A percentile compares a stretch with the other conserved stretches of the same genome.
These are phyloP conservation scores for Drosophila subsilvestris DNA, from an alignment of 2,888 invertebrate species.

Conservation along the genomic window DNA sequence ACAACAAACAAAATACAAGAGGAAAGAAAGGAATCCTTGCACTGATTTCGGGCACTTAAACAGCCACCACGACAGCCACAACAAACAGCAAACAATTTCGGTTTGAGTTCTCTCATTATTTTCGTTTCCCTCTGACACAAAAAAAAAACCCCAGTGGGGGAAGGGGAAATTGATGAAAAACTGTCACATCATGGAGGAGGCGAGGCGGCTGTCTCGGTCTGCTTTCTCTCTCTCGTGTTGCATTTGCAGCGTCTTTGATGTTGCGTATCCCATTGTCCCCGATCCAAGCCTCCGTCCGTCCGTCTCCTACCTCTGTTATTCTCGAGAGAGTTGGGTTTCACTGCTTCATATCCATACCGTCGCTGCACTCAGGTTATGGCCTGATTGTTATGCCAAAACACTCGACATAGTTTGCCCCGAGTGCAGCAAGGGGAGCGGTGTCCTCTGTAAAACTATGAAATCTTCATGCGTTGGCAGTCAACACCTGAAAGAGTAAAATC, in stretches of 20 bases:
- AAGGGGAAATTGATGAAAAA: conserved; percentile 53
- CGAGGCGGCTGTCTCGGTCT: neutral
- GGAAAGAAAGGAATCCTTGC: conserved; percentile 35
- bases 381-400: conserved; percentile 51
- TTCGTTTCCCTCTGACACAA: conserved; percentile 12
- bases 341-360: conserved; percentile 7
- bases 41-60: conserved; percentile 73
- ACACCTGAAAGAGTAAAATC: conserved; percentile 52
- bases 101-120: conserved; percentile 12
- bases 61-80: conserved; percentile 35
- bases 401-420: conserved; percentile 70
- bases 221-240: conserved; percentile 52
- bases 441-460: conserved; percentile 24
- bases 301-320: conserved; percentile 26
- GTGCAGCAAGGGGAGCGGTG: conserved; percentile 4
- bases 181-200: conserved; percentile 72
- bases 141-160: neutral
- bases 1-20: conserved; percentile 32
- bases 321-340: conserved; percentile 43
- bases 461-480: conserved; percentile 53
- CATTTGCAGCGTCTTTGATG: conserved; percentile 69
- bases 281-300: conserved; percentile 3
- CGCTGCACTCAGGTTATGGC: conserved; percentile 28
- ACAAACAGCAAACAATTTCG: conserved; percentile 38
- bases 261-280: conserved; percentile 34